phyloP scores from a whole-genome alignment of 2,888 invertebrate species.

The Lissocephala sabroskyi region DNA sequence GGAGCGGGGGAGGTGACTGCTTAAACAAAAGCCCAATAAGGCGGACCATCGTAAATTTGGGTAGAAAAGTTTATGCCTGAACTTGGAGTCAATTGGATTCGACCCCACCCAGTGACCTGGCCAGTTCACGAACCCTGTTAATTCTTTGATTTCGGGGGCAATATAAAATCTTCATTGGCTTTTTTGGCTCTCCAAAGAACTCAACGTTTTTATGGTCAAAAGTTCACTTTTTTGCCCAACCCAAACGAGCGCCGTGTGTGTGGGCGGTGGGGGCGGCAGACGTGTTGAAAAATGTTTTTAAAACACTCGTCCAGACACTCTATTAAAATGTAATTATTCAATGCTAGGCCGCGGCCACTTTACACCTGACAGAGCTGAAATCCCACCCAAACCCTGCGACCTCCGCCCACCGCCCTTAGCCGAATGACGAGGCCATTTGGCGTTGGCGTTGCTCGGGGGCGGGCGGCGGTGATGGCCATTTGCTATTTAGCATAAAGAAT shows the following conservation, averaged over 20 bases:
- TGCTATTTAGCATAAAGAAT: conserved; percentile 60
- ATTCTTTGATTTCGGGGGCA: background rate
- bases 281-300: conserved; percentile 42
- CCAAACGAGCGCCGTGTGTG: no score
- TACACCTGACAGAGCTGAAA: conserved; percentile 37
- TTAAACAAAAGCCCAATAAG: background rate
- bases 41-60: conserved; percentile 11
- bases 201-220: no score
- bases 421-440: conserved; percentile 1
- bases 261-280: background rate
- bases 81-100: conserved; percentile 23
- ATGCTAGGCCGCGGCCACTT: conserved; percentile 54
- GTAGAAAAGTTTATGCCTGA: conserved; percentile 22
- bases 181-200: no score
- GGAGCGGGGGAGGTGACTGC: no score
- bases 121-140: no score
- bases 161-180: background rate
- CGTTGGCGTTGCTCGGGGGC: conserved; percentile 10
- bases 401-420: background rate
- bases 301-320: conserved; percentile 52
- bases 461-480: background rate
- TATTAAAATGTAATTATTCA: conserved; percentile 68
- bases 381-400: conserved; percentile 12
- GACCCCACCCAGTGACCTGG: no score
- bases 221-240: no score